phyloP scores from a whole-genome alignment of 2,888 invertebrate species.

The Tenthredo scrophulariae region DNA sequence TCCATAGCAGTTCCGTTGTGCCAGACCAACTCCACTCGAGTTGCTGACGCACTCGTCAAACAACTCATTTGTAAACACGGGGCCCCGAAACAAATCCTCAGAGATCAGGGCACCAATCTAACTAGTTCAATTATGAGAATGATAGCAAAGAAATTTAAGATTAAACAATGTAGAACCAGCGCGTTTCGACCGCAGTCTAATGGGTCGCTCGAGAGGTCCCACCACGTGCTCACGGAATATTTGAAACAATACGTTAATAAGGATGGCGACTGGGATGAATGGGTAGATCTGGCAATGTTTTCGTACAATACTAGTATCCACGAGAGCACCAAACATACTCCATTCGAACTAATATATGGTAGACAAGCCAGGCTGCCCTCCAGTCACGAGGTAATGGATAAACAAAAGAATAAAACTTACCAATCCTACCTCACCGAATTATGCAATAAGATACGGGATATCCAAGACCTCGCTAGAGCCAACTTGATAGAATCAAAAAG shows the following conservation, averaged over 20 bases:
- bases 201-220: slow-evolving; percentile 59
- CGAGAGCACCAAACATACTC: slow-evolving; percentile 55
- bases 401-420: slow-evolving; percentile 51
- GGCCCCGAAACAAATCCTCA: slow-evolving; percentile 32
- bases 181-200: slow-evolving; percentile 60
- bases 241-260: slow-evolving; percentile 55
- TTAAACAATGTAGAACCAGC: slow-evolving; percentile 55
- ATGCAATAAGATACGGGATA: background rate
- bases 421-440: slow-evolving; percentile 53
- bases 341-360: slow-evolving; percentile 58
- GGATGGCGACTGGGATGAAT: slow-evolving; percentile 57
- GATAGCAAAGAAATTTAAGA: slow-evolving; percentile 54
- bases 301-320: slow-evolving; percentile 59
- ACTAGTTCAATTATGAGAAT: slow-evolving; percentile 41
- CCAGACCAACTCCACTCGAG: background rate
- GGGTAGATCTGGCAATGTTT: slow-evolving; percentile 56
- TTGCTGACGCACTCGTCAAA: slow-evolving; percentile 37
- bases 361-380: slow-evolving; percentile 56
- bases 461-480: slow-evolving; percentile 50
- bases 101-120: slow-evolving; percentile 37
- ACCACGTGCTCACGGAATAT: slow-evolving; percentile 58
- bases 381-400: background rate
- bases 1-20: slow-evolving; percentile 32
- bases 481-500: slow-evolving; percentile 55
- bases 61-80: slow-evolving; percentile 11